These are phyloP conservation scores for Epinephelus moara DNA, from an alignment of 2,113 vertebrate genomes.

Conservation along the genomic window DNA sequence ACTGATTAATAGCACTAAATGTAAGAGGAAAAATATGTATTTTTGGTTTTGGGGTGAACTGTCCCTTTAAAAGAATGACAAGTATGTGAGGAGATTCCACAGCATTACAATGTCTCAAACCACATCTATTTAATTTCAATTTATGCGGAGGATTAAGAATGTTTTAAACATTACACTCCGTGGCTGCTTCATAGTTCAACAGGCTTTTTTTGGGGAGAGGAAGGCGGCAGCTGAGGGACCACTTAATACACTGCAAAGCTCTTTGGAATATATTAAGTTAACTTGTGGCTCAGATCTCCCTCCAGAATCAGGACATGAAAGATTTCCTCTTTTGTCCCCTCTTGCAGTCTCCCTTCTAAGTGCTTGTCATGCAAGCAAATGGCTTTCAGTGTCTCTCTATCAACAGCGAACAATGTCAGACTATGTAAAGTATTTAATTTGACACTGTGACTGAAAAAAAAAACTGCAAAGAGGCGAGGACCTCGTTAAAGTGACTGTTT, in stretches of 20 bases:
- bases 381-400: slow-evolving; percentile 49
- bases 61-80: background rate
- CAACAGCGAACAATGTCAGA: slow-evolving; percentile 29
- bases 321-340: slow-evolving; percentile 51
- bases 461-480: slow-evolving; percentile 35
- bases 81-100: slow-evolving; percentile 9
- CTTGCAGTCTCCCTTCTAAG: slow-evolving; percentile 46
- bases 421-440: slow-evolving; percentile 32
- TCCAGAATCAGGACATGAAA: slow-evolving; percentile 73
- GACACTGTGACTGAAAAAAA: slow-evolving; percentile 30
- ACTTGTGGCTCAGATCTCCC: slow-evolving; percentile 68
- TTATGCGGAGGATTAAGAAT: slow-evolving; percentile 58
- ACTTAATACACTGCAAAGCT: slow-evolving; percentile 71
- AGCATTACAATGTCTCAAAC: slow-evolving; percentile 16
- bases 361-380: slow-evolving; percentile 50
- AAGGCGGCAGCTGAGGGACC: slow-evolving; percentile 71
- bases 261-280: slow-evolving; percentile 74
- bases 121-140: slow-evolving; percentile 40
- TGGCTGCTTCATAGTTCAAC: slow-evolving; percentile 55
- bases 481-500: slow-evolving; percentile 61
- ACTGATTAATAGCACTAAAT: too few relatives aligned
- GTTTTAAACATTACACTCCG: slow-evolving; percentile 64
- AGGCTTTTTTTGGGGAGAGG: slow-evolving; percentile 50
- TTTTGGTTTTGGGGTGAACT: too few relatives aligned
- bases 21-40: too few relatives aligned